Evolutionary conservation across 1,140 invertebrate genomes (phyloP).

Genomic region (Apis dorsata): DNA sequence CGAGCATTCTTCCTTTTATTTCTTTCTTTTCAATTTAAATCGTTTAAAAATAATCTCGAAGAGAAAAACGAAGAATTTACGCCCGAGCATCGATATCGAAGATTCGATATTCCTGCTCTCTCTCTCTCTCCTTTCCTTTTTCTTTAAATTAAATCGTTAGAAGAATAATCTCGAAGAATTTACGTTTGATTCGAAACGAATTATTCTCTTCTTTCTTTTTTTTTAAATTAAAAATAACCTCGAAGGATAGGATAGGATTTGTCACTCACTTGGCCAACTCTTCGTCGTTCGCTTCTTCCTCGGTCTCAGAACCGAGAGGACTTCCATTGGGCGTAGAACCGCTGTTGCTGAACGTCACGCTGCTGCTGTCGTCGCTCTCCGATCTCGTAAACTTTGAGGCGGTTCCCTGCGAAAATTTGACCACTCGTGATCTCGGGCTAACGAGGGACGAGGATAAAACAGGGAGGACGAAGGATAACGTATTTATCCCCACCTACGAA

Average conservation of each 20-base stretch:
- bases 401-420: constrained; percentile 52
- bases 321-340: constrained; percentile 78
- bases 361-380: constrained; percentile 75
- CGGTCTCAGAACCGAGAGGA: constrained; percentile 77
- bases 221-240: no score
- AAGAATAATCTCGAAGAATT: no score
- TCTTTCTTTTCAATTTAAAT: neutral
- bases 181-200: no score
- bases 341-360: constrained; percentile 78
- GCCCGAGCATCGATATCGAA: no score
- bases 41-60: no score
- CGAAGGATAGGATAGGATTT: no score
- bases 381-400: constrained; percentile 70
- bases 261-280: constrained; percentile 74
- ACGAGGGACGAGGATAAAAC: neutral
- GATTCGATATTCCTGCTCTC: no score
- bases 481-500: no score
- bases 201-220: no score
- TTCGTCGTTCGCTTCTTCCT: constrained; percentile 77
- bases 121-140: no score
- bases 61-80: no score
- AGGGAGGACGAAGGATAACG: neutral
- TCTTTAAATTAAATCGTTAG: no score
- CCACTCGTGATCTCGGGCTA: neutral
- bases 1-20: neutral